Evolutionary conservation across 2,113 vertebrate species (phyloP).

Genomic region (Hippoglossus stenolepis): DNA sequence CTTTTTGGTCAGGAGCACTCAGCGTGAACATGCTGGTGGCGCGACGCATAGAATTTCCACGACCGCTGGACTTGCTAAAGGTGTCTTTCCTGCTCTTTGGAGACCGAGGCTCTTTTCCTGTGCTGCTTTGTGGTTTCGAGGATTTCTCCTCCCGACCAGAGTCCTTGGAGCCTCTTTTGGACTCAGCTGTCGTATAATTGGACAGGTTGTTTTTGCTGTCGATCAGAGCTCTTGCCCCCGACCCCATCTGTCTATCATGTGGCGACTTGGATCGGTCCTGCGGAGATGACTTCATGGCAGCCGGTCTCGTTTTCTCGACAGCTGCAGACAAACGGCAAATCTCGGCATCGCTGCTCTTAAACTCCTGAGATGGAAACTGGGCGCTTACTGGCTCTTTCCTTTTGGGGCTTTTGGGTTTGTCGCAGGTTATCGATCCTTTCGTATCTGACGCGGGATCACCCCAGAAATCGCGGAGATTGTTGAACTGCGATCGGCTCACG

Average conservation of each 20-base stretch:
- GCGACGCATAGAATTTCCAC: conserved; percentile 64
- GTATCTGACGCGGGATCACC: conserved; percentile 73
- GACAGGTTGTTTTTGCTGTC: conserved; percentile 52
- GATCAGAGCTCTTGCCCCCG: conserved; percentile 14
- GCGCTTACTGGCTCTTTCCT: conserved; percentile 62
- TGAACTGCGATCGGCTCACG: conserved; percentile 84
- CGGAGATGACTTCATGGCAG: conserved; percentile 38
- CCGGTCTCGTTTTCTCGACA: conserved; percentile 56
- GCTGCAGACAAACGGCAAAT: conserved; percentile 6
- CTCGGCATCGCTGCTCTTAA: conserved; percentile 46
- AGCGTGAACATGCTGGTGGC: conserved; percentile 77
- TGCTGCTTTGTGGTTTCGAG: conserved; percentile 34
- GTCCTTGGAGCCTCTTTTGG: conserved; percentile 61
- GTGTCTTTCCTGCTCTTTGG: conserved; percentile 65
- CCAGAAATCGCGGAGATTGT: conserved; percentile 91
- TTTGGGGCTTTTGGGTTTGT: conserved; percentile 61
- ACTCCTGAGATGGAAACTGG: conserved; percentile 48
- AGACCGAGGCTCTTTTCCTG: conserved; percentile 53
- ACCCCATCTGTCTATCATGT: conserved; percentile 47
- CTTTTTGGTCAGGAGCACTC: conserved; percentile 55
- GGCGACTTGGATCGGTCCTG: conserved; percentile 55
- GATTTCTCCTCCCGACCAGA: conserved; percentile 53
- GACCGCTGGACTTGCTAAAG: conserved; percentile 58
- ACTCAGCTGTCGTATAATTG: conserved; percentile 25
- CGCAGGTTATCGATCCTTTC: conserved; percentile 20